A percentile compares a stretch with the other conserved stretches of the same genome.
Evolutionary conservation across 2,797 vertebrate species (phyloP).

Genomic region (Manis crassicaudata): DNA sequence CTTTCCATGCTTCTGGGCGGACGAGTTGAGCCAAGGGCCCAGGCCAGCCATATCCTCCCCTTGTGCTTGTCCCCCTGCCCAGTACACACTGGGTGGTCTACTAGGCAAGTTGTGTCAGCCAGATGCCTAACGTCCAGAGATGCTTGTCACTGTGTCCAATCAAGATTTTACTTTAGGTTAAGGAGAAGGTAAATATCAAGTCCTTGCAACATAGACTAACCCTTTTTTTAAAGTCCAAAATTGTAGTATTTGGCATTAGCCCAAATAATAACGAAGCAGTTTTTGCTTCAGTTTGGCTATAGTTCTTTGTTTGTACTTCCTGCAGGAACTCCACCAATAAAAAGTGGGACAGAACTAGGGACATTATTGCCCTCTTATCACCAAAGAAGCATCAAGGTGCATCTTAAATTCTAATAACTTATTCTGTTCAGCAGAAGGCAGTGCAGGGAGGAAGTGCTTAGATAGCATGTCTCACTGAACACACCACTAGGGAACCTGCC

Average conservation of each 20-base stretch:
- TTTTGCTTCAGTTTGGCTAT: not conserved
- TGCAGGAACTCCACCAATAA: not conserved
- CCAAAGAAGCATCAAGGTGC: not conserved
- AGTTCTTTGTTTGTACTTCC: not conserved
- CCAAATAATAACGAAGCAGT: not conserved
- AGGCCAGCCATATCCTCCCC: too few relatives aligned
- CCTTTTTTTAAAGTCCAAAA: not conserved
- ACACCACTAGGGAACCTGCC: not conserved
- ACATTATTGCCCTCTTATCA: not conserved
- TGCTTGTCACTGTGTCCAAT: not conserved
- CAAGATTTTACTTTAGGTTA: not conserved
- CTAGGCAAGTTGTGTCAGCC: not conserved
- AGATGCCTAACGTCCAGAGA: not conserved
- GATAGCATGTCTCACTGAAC: not conserved
- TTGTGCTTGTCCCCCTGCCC: too few relatives aligned
- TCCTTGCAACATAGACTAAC: not conserved
- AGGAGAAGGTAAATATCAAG: not conserved
- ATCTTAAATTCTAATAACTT: not conserved
- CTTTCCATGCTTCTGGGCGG: not conserved
- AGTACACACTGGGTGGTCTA: accelerated
- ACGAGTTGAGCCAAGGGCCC: not conserved
- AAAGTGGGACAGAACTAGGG: not conserved
- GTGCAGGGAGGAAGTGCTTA: not conserved
- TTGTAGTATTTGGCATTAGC: not conserved
- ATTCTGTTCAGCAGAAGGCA: not conserved